Evolutionary conservation across 2,797 vertebrate genomes (phyloP).

Genomic region (Luscinia luscinia): DNA sequence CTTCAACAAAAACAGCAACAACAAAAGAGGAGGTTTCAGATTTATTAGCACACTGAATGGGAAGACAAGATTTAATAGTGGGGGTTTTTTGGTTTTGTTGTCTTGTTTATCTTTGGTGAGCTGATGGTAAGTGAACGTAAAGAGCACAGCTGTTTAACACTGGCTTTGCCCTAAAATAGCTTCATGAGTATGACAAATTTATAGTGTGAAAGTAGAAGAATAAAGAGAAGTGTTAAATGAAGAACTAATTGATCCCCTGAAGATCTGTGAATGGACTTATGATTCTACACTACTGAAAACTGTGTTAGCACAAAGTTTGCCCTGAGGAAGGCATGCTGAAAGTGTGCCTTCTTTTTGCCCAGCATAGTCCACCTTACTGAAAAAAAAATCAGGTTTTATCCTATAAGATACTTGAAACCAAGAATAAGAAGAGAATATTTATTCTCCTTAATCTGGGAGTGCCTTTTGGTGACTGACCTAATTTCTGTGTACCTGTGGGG

Average conservation of each 20-base stretch:
- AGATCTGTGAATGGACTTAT: not conserved
- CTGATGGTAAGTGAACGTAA: not conserved
- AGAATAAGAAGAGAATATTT: slow-evolving; percentile 36
- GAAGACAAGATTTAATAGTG: not conserved
- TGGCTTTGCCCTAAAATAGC: not conserved
- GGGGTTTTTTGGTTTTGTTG: not conserved
- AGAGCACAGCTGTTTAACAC: not conserved
- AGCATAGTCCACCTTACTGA: not conserved
- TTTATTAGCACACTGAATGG: not conserved
- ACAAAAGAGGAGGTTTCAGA: not conserved
- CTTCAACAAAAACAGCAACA: not conserved
- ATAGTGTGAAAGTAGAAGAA: not conserved
- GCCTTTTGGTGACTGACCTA: slow-evolving; percentile 2
- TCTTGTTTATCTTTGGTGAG: slow-evolving; percentile 1
- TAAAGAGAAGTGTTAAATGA: not conserved
- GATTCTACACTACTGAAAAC: not conserved
- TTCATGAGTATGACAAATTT: not conserved
- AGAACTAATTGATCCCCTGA: not conserved
- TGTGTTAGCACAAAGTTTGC: not conserved
- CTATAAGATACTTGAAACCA: not conserved
- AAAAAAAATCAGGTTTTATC: not conserved
- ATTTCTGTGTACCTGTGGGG: slow-evolving; percentile 21
- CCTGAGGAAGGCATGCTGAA: not conserved
- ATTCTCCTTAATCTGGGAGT: not conserved
- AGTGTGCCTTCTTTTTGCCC: not conserved